Evolutionary conservation across 2,113 vertebrate species (phyloP).

Genomic region (Triplophysa dalaica): DNA sequence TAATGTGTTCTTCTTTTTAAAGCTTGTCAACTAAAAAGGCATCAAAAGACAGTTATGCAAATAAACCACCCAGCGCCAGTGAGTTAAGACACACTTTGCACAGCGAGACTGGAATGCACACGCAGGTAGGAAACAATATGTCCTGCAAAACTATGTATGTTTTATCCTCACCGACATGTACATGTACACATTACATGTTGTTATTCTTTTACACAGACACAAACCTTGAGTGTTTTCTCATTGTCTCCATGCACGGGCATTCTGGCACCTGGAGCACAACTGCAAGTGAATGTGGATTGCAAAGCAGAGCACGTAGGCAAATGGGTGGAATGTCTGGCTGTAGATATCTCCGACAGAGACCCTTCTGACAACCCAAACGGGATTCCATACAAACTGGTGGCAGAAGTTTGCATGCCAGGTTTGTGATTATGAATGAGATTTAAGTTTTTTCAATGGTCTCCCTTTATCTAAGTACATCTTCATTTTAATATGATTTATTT

Average conservation of each 20-base stretch:
- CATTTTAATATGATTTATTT: too few species aligned
- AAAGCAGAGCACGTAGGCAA: slow-evolving; percentile 76
- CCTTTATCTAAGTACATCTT: not conserved
- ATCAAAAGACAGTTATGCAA: slow-evolving; percentile 62
- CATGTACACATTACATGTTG: not conserved
- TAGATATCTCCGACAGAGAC: slow-evolving; percentile 83
- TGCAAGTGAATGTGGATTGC: slow-evolving; percentile 82
- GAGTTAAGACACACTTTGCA: slow-evolving; percentile 65
- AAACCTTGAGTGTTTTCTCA: slow-evolving; percentile 78
- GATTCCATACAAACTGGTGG: slow-evolving; percentile 77
- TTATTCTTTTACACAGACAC: slow-evolving; percentile 63
- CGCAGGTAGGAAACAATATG: slow-evolving; percentile 69
- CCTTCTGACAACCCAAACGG: slow-evolving; percentile 77
- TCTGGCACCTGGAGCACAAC: slow-evolving; percentile 71
- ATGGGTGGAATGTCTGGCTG: slow-evolving; percentile 74
- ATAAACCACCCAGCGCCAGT: slow-evolving; percentile 4
- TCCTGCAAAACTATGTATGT: too few species aligned
- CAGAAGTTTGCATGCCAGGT: slow-evolving; percentile 86
- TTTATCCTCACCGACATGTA: too few species aligned
- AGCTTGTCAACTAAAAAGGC: slow-evolving; percentile 51
- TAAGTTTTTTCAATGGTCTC: not conserved
- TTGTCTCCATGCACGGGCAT: slow-evolving; percentile 79
- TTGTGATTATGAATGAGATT: slow-evolving; percentile 40
- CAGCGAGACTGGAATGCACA: slow-evolving; percentile 58
- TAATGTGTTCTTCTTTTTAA: not conserved